Conservation (phyloP, 2,888 invertebrate species). For the Caenorhabditis sp. region DNA sequence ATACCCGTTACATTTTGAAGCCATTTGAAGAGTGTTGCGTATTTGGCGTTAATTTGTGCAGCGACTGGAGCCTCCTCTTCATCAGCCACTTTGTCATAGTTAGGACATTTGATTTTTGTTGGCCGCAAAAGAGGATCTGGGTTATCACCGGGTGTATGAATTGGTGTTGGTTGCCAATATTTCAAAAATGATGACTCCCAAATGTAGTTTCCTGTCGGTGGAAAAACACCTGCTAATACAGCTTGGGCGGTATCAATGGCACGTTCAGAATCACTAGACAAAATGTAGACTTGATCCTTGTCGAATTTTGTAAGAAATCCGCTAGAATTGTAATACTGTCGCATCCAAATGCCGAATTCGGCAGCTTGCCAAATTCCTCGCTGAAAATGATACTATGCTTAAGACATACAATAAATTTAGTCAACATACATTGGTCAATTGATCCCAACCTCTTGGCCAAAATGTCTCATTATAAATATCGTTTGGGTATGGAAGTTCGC, state of each 20-base stretch:
- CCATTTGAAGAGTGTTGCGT: constrained; percentile 20
- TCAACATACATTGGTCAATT: constrained; percentile 57
- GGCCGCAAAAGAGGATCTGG: constrained; percentile 42
- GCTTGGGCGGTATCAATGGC: constrained; percentile 82
- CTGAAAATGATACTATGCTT: constrained; percentile 9
- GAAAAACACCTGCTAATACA: constrained; percentile 83
- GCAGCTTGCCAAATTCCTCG: constrained; percentile 34
- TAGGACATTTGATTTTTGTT: constrained; percentile 44
- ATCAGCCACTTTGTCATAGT: constrained; percentile 17
- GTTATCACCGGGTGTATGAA: constrained; percentile 14
- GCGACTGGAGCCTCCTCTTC: constrained; percentile 23
- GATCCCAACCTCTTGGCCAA: constrained; percentile 65
- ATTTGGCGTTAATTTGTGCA: constrained; percentile 14
- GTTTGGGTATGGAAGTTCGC: constrained; percentile 54
- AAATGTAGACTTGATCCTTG: constrained; percentile 50
- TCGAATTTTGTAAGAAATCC: constrained; percentile 19
- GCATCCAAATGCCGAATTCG: constrained; percentile 26
- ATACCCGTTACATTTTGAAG: constrained; percentile 39
- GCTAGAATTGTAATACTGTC: constrained; percentile 17
- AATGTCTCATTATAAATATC: constrained; percentile 49
- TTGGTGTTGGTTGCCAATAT: constrained; percentile 40
- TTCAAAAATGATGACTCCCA: constrained; percentile 40
- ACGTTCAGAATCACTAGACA: constrained; percentile 71
- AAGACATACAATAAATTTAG: background rate
- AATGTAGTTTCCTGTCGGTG: constrained; percentile 36